Conservation (phyloP, 2,113 vertebrate species). For the Acrocephalus kingi region DNA sequence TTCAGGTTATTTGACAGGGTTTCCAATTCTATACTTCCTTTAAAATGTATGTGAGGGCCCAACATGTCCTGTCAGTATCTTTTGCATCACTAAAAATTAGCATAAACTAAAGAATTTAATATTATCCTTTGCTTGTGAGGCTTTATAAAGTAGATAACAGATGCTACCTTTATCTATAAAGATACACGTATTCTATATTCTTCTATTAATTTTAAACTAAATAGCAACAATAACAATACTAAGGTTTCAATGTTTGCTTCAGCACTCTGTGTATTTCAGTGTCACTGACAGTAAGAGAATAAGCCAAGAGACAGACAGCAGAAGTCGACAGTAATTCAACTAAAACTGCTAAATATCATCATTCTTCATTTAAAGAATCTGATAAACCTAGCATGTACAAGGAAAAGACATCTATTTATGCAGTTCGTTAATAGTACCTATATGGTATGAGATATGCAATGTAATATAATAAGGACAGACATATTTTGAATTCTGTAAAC, state of each 20-base stretch:
- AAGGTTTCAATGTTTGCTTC: neutral
- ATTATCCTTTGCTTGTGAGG: neutral
- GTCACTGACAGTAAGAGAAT: neutral
- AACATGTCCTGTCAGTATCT: neutral
- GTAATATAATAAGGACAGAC: neutral
- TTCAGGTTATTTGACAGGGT: neutral
- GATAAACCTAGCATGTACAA: neutral
- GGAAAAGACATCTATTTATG: neutral
- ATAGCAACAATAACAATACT: neutral
- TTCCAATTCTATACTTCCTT: neutral
- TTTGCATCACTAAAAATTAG: neutral
- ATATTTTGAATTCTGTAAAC: neutral
- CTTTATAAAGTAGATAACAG: neutral
- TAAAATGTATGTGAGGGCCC: rapidly evolving
- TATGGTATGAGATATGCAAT: neutral
- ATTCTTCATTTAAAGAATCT: neutral
- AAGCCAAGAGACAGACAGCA: neutral
- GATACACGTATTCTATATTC: neutral
- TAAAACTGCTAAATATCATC: neutral
- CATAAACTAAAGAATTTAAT: neutral
- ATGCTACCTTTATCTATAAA: neutral
- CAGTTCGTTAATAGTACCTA: neutral
- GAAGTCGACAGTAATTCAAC: neutral
- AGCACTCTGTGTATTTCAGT: neutral
- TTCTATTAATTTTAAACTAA: neutral